These are phyloP conservation scores for Amblyornis subalaris DNA, from an alignment of 2,113 vertebrate genomes.

Conservation along the genomic window DNA sequence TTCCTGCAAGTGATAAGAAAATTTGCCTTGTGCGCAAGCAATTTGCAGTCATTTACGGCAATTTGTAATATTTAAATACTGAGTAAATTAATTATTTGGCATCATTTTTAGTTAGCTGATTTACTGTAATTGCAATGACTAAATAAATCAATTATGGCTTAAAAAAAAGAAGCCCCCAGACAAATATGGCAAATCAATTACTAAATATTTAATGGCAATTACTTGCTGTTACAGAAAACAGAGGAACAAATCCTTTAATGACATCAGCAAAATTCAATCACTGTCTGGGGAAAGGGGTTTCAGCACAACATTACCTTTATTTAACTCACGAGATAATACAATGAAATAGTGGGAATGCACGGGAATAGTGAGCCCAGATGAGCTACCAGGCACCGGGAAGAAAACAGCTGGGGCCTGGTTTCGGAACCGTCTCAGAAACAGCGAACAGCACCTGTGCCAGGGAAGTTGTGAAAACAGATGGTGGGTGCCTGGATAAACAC, in stretches of 20 bases:
- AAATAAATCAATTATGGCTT: constrained; percentile 6
- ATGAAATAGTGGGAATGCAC: not conserved
- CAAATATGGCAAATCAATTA: constrained; percentile 23
- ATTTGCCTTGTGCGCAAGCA: not conserved
- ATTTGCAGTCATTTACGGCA: constrained; percentile 28
- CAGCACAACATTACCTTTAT: not conserved
- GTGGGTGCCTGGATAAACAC: not conserved
- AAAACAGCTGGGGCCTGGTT: not conserved
- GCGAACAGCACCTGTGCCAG: not conserved
- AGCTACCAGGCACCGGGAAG: not conserved
- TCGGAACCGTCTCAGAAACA: not conserved
- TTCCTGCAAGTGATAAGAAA: constrained; percentile 47
- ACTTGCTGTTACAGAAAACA: not conserved
- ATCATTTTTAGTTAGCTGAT: constrained; percentile 27
- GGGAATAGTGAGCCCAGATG: accelerated
- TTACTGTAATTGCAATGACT: constrained; percentile 18
- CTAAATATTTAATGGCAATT: constrained; percentile 13
- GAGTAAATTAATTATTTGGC: constrained; percentile 35
- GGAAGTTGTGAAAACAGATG: not conserved
- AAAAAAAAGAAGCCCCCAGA: not conserved
- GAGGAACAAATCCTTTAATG: constrained; percentile 25
- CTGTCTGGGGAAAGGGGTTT: not conserved
- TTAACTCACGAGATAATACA: not conserved
- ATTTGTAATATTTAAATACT: constrained; percentile 29
- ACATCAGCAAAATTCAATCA: constrained; percentile 33